phyloP scores from a whole-genome alignment of 2,888 invertebrate genomes.

The Mellilla xanthometata region DNA sequence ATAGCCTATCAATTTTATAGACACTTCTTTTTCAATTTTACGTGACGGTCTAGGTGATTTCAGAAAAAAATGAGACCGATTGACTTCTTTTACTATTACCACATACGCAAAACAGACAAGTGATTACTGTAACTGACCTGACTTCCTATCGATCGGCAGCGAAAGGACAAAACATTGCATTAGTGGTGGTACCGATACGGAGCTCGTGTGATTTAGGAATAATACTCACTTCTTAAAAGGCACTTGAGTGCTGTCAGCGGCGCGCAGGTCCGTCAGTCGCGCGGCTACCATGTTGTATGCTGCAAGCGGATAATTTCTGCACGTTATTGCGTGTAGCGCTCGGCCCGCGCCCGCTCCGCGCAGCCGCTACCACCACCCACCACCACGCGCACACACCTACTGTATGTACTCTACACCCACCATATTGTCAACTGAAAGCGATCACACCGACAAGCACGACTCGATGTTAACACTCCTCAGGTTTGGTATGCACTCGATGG shows the following conservation, averaged over 20 bases:
- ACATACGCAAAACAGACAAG: too few species aligned
- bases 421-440: slow-evolving; percentile 79
- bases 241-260: slow-evolving; percentile 97
- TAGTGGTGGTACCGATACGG: background rate
- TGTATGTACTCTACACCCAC: slow-evolving; percentile 65
- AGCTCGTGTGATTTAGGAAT: background rate
- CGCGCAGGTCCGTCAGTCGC: slow-evolving; percentile 96
- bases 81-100: too few species aligned
- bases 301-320: slow-evolving; percentile 90
- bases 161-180: slow-evolving; percentile 17
- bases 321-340: slow-evolving; percentile 72
- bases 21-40: slow-evolving; percentile 10
- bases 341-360: slow-evolving; percentile 38
- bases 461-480: background rate
- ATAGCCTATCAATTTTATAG: slow-evolving; percentile 27
- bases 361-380: slow-evolving; percentile 50
- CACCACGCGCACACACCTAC: too few species aligned
- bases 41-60: background rate
- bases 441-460: slow-evolving; percentile 40
- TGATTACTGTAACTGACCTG: slow-evolving; percentile 58
- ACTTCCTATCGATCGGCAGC: slow-evolving; percentile 62
- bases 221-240: slow-evolving; percentile 97
- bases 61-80: too few species aligned
- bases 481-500: too few species aligned
- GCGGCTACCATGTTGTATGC: slow-evolving; percentile 99